These are phyloP conservation scores for Drosophila borborema DNA, from an alignment of 2,888 invertebrate species.

Conservation along the genomic window DNA sequence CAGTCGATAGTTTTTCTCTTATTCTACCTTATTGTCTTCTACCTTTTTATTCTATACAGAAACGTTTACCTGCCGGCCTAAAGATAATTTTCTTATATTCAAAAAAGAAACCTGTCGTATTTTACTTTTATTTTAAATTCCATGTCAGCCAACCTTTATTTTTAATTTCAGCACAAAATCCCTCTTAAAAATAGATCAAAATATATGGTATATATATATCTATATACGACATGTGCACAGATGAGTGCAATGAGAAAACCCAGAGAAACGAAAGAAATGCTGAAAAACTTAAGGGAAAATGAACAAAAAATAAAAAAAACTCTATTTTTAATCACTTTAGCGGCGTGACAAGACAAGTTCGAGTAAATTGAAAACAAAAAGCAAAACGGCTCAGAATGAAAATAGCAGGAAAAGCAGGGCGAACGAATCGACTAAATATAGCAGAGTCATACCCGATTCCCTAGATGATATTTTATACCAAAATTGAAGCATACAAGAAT, in stretches of 20 bases:
- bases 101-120: not conserved
- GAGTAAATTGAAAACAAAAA: slow-evolving; percentile 56
- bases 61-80: too few relatives aligned
- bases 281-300: slow-evolving; percentile 14
- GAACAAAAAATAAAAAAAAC: slow-evolving; percentile 35
- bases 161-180: slow-evolving; percentile 5
- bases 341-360: slow-evolving; percentile 75
- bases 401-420: slow-evolving; percentile 62
- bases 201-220: slow-evolving; percentile 9
- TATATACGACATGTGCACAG: not conserved
- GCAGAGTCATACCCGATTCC: slow-evolving; percentile 40
- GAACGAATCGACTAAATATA: slow-evolving; percentile 62
- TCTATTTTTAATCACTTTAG: slow-evolving; percentile 70
- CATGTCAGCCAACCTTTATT: not conserved
- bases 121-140: slow-evolving; percentile 1
- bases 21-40: not conserved
- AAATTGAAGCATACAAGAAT: slow-evolving; percentile 36
- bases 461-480: slow-evolving; percentile 57
- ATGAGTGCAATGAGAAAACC: slow-evolving; percentile 27
- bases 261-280: slow-evolving; percentile 11
- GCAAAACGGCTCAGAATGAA: slow-evolving; percentile 59
- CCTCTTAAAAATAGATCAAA: slow-evolving; percentile 4
- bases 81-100: not conserved
- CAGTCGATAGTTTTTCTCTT: not conserved
- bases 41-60: not conserved